Base-by-base conservation (phyloP, 2,797 vertebrate genomes). In the Yasuhikotakia modesta region DNA sequence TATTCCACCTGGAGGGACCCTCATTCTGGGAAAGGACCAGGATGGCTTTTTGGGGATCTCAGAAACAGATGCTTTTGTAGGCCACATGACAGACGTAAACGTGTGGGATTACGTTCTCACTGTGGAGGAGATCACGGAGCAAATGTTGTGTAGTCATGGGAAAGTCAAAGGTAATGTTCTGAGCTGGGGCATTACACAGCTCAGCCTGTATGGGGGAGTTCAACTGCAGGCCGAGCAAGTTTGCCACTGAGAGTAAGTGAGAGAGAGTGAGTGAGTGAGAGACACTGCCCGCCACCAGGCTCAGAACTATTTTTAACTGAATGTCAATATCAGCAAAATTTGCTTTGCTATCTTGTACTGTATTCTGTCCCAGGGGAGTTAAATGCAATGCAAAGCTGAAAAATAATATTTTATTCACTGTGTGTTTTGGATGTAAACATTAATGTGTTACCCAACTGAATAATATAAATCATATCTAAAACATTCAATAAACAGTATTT, bases 101-200 rank as follows among this genome's bases (percentile, higher is more conserved):
- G 73, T 95, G 58, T 96, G 95, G 95, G 92, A 94, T 89, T 90
- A 89, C 0, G 89, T 92, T 2, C 88, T 95, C 4, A 84, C 85
- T 19, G 72, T 85, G 0, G 71, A 81, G 0, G 90, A 93, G 14
- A 86, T 95, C 0, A 80, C 87, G 14, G 84, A 91, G 21, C 92
- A 93, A 61, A 90, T 92, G 65, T 83, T 80, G 11, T 95, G 94
- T 74, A 88, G 53, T 86, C 87, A 79, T 79, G 60, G 45, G 79
- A 81, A 71, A 0, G 1, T 22, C 5, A 80, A 76, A 79, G 95
- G 94, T 19, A 94, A 95, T 0, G 75, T 95, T 67, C 68, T 96
- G 24, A 93, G 92, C 39, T 97, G 94, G 95, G 95, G 94, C 10
- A 83, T 89, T n/a, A 94, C 92, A 2, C 82, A 82, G 16, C 87